Conservation (phyloP, 2,888 invertebrate genomes). For the Emesis russula region DNA sequence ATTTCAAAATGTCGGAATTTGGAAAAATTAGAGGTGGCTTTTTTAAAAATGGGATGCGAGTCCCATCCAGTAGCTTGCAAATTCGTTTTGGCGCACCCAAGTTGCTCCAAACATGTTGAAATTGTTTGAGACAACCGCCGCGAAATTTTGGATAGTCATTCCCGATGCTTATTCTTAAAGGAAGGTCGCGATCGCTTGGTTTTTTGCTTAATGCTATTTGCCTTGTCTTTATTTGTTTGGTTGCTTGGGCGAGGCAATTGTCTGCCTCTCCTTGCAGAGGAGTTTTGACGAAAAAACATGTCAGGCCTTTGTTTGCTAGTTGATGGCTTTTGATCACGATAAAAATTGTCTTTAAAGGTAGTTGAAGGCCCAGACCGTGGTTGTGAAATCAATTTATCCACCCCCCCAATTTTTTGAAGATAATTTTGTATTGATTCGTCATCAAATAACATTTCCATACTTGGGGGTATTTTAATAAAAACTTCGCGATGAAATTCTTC, state of each 20-base stretch:
- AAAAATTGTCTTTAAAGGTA: neutral
- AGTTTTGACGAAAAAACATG: slow-evolving; percentile 37
- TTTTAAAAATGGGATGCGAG: slow-evolving; percentile 38
- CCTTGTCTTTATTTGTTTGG: slow-evolving; percentile 2
- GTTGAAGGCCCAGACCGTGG: neutral
- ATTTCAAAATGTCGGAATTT: slow-evolving; percentile 26
- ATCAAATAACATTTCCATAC: slow-evolving; percentile 39
- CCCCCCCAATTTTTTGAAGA: slow-evolving; percentile 54
- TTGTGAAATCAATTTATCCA: slow-evolving; percentile 21
- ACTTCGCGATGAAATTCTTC: slow-evolving; percentile 54
- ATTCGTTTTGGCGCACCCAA: slow-evolving; percentile 59
- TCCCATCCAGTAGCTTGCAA: slow-evolving; percentile 53
- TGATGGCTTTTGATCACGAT: slow-evolving; percentile 34
- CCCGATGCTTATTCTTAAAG: slow-evolving; percentile 36
- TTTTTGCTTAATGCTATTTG: slow-evolving; percentile 24
- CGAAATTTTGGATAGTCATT: slow-evolving; percentile 47
- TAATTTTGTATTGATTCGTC: slow-evolving; percentile 39
- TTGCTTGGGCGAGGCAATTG: neutral
- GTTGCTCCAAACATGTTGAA: slow-evolving; percentile 46
- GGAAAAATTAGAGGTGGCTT: slow-evolving; percentile 47
- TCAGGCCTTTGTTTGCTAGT: slow-evolving; percentile 33
- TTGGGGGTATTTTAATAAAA: slow-evolving; percentile 53
- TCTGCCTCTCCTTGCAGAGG: slow-evolving; percentile 23
- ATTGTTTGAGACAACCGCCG: slow-evolving; percentile 60
- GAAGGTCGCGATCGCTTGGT: slow-evolving; percentile 19